Evolutionary conservation across 1,140 invertebrate genomes (phyloP), one percentile per base, ranked within the genome.

Genomic region (Bombus difficillimus): DNA sequence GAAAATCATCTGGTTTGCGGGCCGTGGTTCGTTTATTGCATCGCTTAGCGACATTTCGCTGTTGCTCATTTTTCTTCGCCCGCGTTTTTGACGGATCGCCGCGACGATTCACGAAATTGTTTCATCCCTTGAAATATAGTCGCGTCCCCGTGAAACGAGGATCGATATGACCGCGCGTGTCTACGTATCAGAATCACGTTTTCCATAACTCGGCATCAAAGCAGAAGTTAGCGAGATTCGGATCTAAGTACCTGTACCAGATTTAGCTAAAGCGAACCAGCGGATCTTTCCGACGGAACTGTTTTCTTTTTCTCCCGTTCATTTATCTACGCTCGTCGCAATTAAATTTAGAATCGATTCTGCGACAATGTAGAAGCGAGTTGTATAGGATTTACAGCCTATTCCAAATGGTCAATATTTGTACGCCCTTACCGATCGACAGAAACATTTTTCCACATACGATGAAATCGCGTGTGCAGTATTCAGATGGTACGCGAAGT

Each of bases 1-100:
- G 57, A 62, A 64, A 41, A 77, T 62, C 25, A 28, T 41, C 8
- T 13, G 37, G 75, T n/a, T 43, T 59, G 39, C 10, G n/a, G 6
- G 25, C 2, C 22, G 22, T 22, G 53, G 22, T 2, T 1, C 75
- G 75, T 79, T 79, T 71, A 79, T 84, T 79, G 66, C 75, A 15
- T 84, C 75, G 75, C 18, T 66, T 47, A 43, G 82, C 39, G 75
- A 79, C 68, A 62, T 79, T 79, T 59, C 76, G 28, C 10, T 9
- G 9, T 4, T 41, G 64, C 53, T 79, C 66, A 53, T 84, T 84
- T 84, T 34, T 84, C 88, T 89, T 90, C 86, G 87, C 6, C 87
- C 83, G 69, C 89, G 80, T 57, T 81, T 68, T 81, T 64, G 83
- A 81, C 83, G 37, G 83, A 84, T 84, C 53, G 62, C 82, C 75